Percentiles rank a stretch among this genome's conserved stretches.
Evolutionary conservation across 2,797 vertebrate species (phyloP).

Genomic region (Coregonus ussuriensis): DNA sequence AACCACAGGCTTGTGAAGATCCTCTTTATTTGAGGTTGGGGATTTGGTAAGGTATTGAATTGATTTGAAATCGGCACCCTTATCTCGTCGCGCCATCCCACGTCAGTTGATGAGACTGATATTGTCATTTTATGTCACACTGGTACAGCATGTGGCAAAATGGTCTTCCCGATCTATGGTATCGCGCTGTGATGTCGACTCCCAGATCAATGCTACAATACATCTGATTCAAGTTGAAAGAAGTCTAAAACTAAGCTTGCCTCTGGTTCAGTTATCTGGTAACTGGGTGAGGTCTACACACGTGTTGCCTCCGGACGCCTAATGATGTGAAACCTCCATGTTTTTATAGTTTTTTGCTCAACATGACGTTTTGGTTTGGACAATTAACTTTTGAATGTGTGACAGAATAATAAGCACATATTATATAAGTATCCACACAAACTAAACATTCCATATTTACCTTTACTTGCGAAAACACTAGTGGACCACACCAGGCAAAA

Average conservation of each 20-base stretch:
- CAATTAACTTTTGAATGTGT: background rate
- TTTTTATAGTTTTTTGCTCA: background rate
- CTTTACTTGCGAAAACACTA: background rate
- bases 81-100: constrained; percentile 6
- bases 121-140: constrained; percentile 25
- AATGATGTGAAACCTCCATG: background rate
- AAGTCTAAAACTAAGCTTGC: background rate
- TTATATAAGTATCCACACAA: background rate
- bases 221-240: constrained; percentile 6
- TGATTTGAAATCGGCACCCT: constrained; percentile 19
- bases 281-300: background rate
- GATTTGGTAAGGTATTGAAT: constrained; percentile 7
- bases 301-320: background rate
- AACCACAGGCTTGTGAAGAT: constrained; percentile 1
- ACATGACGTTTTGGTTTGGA: background rate
- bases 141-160: background rate
- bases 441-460: background rate
- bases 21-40: constrained; percentile 5
- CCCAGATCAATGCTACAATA: constrained; percentile 18
- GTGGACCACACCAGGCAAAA: background rate
- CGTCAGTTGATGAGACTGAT: constrained; percentile 14
- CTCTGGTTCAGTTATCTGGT: constrained; percentile 10
- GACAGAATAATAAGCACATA: background rate
- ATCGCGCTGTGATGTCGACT: constrained; percentile 18
- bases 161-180: constrained; percentile 11